Base-by-base conservation (phyloP, 2,888 invertebrate species). In the Cheiracanthium punctorium region DNA sequence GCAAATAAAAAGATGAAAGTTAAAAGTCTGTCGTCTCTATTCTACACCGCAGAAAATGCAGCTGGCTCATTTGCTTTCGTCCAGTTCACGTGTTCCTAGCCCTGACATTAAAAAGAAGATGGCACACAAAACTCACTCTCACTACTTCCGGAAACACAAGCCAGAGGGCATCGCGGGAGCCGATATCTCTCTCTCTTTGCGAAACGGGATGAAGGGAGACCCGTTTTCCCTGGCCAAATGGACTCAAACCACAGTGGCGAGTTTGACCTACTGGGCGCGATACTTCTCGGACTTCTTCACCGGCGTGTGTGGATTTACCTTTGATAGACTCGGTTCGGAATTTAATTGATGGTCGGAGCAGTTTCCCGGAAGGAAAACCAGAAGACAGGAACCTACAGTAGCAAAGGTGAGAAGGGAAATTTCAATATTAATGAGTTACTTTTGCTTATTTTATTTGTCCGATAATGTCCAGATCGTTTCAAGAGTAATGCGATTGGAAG, bases 61-160 rank as follows among this genome's bases (percentile, higher is more conserved):
- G n/a, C n/a, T n/a, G n/a, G n/a, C n/a, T n/a, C n/a, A n/a, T n/a
- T n/a, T n/a, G n/a, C n/a, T n/a, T n/a, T n/a, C n/a, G n/a, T n/a
- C n/a, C n/a, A n/a, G n/a, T n/a, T n/a, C n/a, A n/a, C 48, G 17
- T 17, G 48, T 48, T n/a, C 17, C 48, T 17, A 17, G 2, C 12
- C 48, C 7, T 48, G 17, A 17, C 48, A 12, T 17, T 5, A 17
- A 48, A 17, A 48, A 48, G 37, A 37, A 24, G 65, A 33, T 37
- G 28, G 14, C 32, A n/a, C 20, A 14, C 20, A 64, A 30, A 33
- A 71, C 41, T 65, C 41, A 72, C 72, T 48, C 33, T 70, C 33
- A 72, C 80, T 80, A 80, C 80, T 80, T 80, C 80, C 80, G 80
- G 71, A 72, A 80, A 58, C n/a, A 20, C 24, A 29, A 29, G 80